phyloP scores from a whole-genome alignment of 1,140 invertebrate species.

The Helicoverpa armigera region DNA sequence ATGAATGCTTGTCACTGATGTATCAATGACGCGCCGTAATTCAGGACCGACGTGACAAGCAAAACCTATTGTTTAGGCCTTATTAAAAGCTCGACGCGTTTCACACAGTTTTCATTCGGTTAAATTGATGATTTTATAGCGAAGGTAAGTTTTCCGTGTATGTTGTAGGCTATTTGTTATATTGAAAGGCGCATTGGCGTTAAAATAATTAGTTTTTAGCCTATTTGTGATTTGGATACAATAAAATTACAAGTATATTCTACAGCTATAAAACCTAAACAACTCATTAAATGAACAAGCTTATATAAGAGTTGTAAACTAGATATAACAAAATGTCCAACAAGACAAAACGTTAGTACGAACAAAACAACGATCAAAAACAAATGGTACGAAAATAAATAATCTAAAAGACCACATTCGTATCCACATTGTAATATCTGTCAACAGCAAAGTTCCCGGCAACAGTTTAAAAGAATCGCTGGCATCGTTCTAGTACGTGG shows the following conservation, averaged over 20 bases:
- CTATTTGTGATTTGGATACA: no score
- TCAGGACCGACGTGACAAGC: constrained; percentile 29
- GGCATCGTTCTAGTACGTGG: constrained; percentile 35
- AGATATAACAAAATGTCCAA: no score
- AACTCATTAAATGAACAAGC: no score
- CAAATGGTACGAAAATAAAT: neutral
- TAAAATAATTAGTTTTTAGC: no score
- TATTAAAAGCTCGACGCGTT: constrained; percentile 33
- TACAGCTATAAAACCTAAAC: no score
- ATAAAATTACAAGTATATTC: no score
- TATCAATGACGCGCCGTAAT: constrained; percentile 28
- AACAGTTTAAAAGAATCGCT: constrained; percentile 36
- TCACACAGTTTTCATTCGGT: constrained; percentile 28
- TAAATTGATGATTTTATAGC: constrained; percentile 27
- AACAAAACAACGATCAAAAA: neutral
- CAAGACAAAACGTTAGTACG: neutral
- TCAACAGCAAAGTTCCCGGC: neutral
- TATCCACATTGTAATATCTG: neutral
- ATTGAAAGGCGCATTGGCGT: no score
- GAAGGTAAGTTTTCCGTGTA: no score
- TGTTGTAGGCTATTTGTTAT: no score
- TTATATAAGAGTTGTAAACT: no score
- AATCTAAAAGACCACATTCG: neutral
- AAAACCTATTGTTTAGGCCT: constrained; percentile 42
- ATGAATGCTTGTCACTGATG: constrained; percentile 40